Conservation (phyloP, 2,888 invertebrate genomes). For the Tetragonisca angustula region DNA sequence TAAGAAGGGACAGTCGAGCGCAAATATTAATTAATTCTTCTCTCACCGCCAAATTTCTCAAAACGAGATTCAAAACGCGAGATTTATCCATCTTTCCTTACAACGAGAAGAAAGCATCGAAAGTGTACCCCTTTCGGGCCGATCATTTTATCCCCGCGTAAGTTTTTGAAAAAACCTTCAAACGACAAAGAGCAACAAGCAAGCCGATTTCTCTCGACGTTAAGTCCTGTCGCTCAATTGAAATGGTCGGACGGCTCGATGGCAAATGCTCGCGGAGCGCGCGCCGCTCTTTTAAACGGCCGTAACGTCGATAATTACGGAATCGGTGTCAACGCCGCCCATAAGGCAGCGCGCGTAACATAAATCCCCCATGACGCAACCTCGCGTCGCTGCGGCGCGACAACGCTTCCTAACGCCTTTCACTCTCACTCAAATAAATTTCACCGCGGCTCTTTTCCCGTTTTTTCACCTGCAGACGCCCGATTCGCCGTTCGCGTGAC, state of each 20-base stretch:
- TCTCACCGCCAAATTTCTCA: too few species aligned
- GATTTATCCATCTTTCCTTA: not conserved
- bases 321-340: slow-evolving; percentile 43
- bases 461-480: not conserved
- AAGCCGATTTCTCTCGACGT: not conserved
- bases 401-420: slow-evolving; percentile 65
- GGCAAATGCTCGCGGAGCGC: slow-evolving; percentile 4
- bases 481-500: not conserved
- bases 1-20: too few species aligned
- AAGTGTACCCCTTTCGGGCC: not conserved
- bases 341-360: slow-evolving; percentile 19
- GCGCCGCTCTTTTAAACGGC: slow-evolving; percentile 16
- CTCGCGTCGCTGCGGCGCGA: slow-evolving; percentile 3
- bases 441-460: slow-evolving; percentile 49
- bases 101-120: not conserved
- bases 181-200: not conserved
- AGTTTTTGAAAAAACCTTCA: not conserved
- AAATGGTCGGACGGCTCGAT: not conserved
- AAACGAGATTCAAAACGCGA: too few species aligned
- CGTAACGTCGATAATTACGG: slow-evolving; percentile 40
- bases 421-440: slow-evolving; percentile 69
- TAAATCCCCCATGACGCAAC: slow-evolving; percentile 50
- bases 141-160: not conserved
- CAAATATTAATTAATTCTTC: too few species aligned
- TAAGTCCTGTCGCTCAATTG: slow-evolving; percentile 1